phyloP scores from a whole-genome alignment of 2,888 invertebrate genomes.

The Dryococelus australis region DNA sequence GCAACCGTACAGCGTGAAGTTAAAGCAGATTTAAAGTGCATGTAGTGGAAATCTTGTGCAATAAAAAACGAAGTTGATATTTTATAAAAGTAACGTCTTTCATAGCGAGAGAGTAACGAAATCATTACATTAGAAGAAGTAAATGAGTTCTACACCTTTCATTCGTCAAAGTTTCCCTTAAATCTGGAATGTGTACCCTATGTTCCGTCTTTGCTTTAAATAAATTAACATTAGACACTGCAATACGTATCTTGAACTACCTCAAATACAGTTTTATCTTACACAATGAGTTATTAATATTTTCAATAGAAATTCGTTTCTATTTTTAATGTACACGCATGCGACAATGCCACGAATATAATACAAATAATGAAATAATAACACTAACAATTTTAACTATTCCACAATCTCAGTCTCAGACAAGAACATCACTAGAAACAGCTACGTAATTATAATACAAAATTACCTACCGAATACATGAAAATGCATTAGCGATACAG shows the following conservation, averaged over 20 bases:
- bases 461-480: neutral
- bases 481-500: neutral
- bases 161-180: neutral
- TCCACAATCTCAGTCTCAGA: neutral
- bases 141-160: too few species aligned
- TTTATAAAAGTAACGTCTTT: too few species aligned
- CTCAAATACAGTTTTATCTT: neutral
- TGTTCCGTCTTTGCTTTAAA: neutral
- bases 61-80: too few species aligned
- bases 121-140: too few species aligned
- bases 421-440: neutral
- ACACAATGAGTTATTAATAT: neutral
- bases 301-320: neutral
- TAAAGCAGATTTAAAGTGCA: too few species aligned
- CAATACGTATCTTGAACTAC: neutral
- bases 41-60: too few species aligned
- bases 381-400: neutral
- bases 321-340: neutral
- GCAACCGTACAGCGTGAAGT: too few species aligned
- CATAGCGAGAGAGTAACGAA: too few species aligned
- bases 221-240: neutral
- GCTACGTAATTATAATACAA: slow-evolving; percentile 1
- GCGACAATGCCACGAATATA: neutral
- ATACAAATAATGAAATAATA: neutral
- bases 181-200: slow-evolving; percentile 11